A percentile compares a stretch with the other conserved stretches of the same genome.
Conservation (phyloP, 1,140 invertebrate species). For the Geopemphigus sp. region DNA sequence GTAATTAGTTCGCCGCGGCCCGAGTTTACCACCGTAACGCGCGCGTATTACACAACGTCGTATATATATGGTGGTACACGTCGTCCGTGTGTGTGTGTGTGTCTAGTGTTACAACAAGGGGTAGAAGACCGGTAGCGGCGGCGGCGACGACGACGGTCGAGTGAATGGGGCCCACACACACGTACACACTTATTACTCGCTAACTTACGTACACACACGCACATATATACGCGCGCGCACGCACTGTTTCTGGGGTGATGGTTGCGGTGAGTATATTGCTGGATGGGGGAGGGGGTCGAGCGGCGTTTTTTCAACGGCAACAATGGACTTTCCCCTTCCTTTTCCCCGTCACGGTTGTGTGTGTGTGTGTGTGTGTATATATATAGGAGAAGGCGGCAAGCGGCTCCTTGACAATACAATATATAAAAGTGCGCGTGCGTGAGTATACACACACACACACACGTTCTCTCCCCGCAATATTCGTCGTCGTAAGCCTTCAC, state of each 20-base stretch:
- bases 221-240: not conserved
- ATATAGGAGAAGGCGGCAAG: not conserved
- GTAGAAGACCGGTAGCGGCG: conserved; percentile 47
- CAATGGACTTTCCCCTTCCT: conserved; percentile 17
- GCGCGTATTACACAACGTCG: too few relatives aligned
- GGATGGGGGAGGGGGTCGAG: not conserved
- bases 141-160: not conserved
- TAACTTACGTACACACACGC: not conserved
- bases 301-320: conserved; percentile 26
- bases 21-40: not conserved
- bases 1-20: not conserved
- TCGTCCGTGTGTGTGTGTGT: not conserved
- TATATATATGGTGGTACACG: too few relatives aligned
- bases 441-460: too few relatives aligned
- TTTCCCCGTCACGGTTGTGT: not conserved
- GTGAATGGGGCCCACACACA: conserved; percentile 28
- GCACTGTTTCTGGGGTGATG: not conserved
- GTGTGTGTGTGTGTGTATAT: not conserved
- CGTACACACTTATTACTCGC: not conserved
- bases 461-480: conserved; percentile 1
- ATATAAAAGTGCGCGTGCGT: conserved; percentile 9
- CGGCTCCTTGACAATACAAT: conserved; percentile 32
- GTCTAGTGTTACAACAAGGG: conserved; percentile 47
- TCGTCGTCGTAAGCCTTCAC: not conserved
- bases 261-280: not conserved